Percentiles rank a stretch among this genome's conserved stretches.
phyloP scores from a whole-genome alignment of 2,113 vertebrate species.

The Mesitornis unicolor region DNA sequence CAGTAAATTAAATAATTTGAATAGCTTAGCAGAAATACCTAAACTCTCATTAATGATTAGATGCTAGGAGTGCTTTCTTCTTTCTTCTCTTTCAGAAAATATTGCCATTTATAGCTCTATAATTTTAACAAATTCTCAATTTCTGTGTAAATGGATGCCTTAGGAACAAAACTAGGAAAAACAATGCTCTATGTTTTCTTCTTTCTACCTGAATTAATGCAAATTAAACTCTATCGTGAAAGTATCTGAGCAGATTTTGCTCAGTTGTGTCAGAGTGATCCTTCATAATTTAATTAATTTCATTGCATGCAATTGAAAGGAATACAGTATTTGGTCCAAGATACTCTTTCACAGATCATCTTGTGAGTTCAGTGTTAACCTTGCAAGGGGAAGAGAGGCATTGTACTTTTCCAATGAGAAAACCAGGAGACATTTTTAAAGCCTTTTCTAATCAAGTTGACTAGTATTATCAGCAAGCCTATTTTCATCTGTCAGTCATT shows the following conservation, averaged over 20 bases:
- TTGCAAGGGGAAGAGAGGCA: background rate
- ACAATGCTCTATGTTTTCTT: background rate
- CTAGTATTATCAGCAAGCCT: background rate
- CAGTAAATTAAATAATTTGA: background rate
- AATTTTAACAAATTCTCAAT: background rate
- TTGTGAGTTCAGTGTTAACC: background rate
- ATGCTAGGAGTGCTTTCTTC: background rate
- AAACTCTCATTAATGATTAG: background rate
- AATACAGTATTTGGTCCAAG: background rate
- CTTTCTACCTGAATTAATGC: background rate
- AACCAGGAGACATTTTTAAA: background rate
- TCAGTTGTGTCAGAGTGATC: background rate
- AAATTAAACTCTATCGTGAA: background rate
- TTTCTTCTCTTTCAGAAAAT: background rate
- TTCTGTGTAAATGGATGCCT: background rate
- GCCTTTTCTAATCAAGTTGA: background rate
- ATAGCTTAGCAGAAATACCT: background rate
- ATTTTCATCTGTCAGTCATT: background rate
- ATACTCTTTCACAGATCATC: background rate
- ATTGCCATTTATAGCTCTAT: background rate
- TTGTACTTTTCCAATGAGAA: background rate
- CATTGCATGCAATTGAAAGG: background rate
- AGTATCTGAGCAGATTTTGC: background rate
- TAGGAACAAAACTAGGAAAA: background rate
- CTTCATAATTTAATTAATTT: background rate